These are phyloP conservation scores for Manduca sexta DNA, from an alignment of 1,140 invertebrate genomes.

Conservation along the genomic window DNA sequence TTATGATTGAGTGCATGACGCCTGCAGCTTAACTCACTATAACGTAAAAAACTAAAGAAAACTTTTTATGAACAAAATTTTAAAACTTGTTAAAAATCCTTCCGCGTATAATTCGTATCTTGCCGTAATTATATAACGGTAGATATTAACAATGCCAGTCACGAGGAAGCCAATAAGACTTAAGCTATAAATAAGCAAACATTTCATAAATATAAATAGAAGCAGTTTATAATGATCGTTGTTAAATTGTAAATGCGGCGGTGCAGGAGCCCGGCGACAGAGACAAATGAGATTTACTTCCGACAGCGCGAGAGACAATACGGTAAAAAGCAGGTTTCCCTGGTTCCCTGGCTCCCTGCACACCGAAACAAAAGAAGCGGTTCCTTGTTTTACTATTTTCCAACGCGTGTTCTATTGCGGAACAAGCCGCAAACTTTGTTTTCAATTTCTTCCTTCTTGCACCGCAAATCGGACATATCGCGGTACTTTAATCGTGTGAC, in stretches of 20 bases:
- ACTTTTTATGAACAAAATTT: no score
- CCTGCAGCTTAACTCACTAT: no score
- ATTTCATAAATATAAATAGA: not conserved
- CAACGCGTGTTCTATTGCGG: constrained; percentile 20
- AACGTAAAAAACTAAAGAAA: no score
- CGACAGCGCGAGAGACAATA: constrained; percentile 24
- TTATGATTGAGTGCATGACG: no score
- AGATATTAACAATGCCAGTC: no score
- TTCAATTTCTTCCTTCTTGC: constrained; percentile 35
- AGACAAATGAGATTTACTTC: constrained; percentile 41
- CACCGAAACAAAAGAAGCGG: constrained; percentile 18
- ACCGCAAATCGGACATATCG: no score
- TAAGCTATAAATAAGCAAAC: not conserved
- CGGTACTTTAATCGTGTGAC: no score
- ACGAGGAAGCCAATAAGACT: no score
- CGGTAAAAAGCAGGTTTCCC: constrained; percentile 7
- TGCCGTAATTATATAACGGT: no score
- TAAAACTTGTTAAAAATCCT: no score
- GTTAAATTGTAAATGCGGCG: not conserved
- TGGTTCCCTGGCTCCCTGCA: not conserved
- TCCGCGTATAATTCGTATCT: no score
- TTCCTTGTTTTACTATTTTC: constrained; percentile 26
- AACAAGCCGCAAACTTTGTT: constrained; percentile 32
- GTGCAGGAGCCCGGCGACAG: constrained; percentile 14
- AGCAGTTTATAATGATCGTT: not conserved